Evolutionary conservation across 2,797 vertebrate genomes (phyloP).

Genomic region (Sternarchorhynchus goeldii): DNA sequence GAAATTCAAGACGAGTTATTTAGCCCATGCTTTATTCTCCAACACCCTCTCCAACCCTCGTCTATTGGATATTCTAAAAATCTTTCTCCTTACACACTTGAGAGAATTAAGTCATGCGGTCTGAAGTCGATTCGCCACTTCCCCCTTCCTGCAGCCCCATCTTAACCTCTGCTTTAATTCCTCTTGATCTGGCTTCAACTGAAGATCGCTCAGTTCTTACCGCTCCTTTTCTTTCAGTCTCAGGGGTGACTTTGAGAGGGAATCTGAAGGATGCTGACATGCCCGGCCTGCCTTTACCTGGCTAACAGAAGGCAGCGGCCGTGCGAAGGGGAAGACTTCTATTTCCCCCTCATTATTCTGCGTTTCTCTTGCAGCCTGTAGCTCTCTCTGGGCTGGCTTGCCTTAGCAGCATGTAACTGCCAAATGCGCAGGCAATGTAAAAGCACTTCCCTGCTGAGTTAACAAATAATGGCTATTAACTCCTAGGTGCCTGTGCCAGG

Average conservation of each 20-base stretch:
- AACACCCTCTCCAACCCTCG: not conserved
- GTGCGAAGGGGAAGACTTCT: constrained; percentile 48
- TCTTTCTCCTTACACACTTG: not conserved
- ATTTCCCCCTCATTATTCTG: constrained; percentile 51
- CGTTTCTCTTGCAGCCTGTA: constrained; percentile 31
- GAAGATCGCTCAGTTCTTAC: constrained; percentile 56
- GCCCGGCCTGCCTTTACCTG: constrained; percentile 56
- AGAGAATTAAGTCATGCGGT: constrained; percentile 11
- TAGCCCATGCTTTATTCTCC: not conserved
- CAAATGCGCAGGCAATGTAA: constrained; percentile 11
- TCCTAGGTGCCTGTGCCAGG: too few species aligned
- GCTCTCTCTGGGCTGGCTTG: constrained; percentile 26
- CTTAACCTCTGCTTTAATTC: constrained; percentile 31
- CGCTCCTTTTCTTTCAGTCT: constrained; percentile 37
- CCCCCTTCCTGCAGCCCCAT: constrained; percentile 22
- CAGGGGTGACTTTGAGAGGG: constrained; percentile 52
- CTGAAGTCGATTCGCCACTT: constrained; percentile 33
- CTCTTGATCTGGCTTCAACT: constrained; percentile 45
- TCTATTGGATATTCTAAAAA: constrained; percentile 1
- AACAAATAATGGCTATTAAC: too few species aligned
- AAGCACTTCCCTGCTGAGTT: too few species aligned
- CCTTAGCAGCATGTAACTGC: constrained; percentile 16
- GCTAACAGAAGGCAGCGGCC: constrained; percentile 53
- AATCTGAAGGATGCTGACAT: constrained; percentile 32
- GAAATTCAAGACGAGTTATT: constrained; percentile 22